Conservation (phyloP, 23 tunicate genomes). For the Ciona savignyi region DNA sequence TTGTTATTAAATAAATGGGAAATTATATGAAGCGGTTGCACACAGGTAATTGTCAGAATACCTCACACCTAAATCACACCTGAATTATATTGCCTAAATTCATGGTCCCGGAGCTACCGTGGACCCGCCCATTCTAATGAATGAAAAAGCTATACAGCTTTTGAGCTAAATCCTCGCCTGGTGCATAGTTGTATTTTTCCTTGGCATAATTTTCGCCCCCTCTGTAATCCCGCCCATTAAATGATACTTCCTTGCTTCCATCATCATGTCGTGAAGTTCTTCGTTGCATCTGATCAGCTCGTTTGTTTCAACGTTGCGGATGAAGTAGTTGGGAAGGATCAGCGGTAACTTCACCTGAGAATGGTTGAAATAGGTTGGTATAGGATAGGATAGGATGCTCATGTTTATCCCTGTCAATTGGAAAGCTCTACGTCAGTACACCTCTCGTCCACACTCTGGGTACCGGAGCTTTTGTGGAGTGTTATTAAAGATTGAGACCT, state of each 20-base stretch:
- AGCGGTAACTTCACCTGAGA: conserved; percentile 55
- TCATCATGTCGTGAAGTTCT: conserved; percentile 34
- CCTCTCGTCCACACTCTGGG: no score
- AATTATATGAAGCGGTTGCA: neutral
- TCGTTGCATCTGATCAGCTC: conserved; percentile 33
- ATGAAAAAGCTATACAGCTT: neutral
- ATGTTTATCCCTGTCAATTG: no score
- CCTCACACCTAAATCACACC: no score
- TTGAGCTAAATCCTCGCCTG: conserved; percentile 18
- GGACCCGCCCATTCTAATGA: no score
- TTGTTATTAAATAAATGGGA: neutral
- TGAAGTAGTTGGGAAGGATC: conserved; percentile 28
- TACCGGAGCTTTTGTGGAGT: no score
- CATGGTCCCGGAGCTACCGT: no score
- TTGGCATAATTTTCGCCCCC: conserved; percentile 14
- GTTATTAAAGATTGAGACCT: no score
- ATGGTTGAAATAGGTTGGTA: no score
- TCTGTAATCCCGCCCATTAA: conserved; percentile 11
- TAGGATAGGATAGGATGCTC: no score
- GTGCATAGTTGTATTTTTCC: conserved; percentile 22
- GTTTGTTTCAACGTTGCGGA: conserved; percentile 45
- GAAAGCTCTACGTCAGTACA: no score
- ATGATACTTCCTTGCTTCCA: conserved; percentile 42
- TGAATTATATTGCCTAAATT: no score
- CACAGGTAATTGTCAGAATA: no score